Base-by-base conservation (phyloP, 2,797 vertebrate species). In the Sternotherus odoratus region DNA sequence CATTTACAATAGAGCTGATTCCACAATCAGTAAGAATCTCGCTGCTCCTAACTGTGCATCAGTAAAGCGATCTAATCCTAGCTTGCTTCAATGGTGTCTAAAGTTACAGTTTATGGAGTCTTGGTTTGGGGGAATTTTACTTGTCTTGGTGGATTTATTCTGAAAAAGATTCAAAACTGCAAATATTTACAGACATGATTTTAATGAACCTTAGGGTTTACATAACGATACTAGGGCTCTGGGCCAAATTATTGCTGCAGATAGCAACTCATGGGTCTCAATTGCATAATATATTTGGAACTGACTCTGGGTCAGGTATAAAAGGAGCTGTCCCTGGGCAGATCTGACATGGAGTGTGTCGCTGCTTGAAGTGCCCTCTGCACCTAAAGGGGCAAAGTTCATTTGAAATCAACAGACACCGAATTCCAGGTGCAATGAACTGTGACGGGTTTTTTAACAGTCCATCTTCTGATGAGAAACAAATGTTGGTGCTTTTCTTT, bases 111-210 rank as follows among this genome's bases (percentile, higher is more conserved):
- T 78, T n/a, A 4, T 82, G 82, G 72, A 78, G 72, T 11, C 43
- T 1, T 50, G 23, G 50, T 1, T 36, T 82, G 11, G 69, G 84
- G 78, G 69, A 33, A 28, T 79, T 92, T 82, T 78, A 48, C 19
- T 74, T 79, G 46, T n/a, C 60, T 82, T 82, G 63, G 8, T 28
- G 66, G 39, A 16, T 79, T 83, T 79, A 49, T 43, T 28, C 53
- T 74, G 28, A 53, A 86, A 33, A 79, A 83, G 21, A 79, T 49
- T 86, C 48, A 54, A 74, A 78, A 49, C 2, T 54, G 53, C 39
- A 74, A 75, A 48, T 43, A 83, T 63, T 79, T 75, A 86, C 48
- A 86, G 79, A 63, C 28, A 15, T 54, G 49, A 83, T 26, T 74
- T 83, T 86, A 50, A 86, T 30, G 16, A 56, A 13, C 17, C 50